Percentiles rank a stretch among this genome's conserved stretches.
phyloP scores from a whole-genome alignment of 2,888 invertebrate genomes.

The Lasioglossum calceatum region DNA sequence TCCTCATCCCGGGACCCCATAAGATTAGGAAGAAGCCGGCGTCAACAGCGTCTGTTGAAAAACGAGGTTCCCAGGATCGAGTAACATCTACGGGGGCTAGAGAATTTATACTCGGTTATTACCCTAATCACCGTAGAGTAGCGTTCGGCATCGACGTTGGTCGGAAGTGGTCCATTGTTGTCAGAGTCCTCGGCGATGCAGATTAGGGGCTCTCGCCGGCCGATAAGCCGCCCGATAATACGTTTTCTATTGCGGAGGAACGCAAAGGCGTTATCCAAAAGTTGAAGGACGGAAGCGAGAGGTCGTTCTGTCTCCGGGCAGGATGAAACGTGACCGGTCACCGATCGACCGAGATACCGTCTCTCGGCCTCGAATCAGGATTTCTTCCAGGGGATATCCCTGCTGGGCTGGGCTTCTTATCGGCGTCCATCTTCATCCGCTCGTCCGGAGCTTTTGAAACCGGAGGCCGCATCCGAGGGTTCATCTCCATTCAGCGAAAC shows the following conservation, averaged over 20 bases:
- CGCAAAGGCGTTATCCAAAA: neutral
- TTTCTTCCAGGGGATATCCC: slow-evolving; percentile 54
- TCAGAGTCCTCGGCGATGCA: slow-evolving; percentile 35
- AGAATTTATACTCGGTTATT: slow-evolving; percentile 41
- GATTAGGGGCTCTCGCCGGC: slow-evolving; percentile 34
- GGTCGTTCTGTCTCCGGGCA: slow-evolving; percentile 39
- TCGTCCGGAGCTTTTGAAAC: slow-evolving; percentile 64
- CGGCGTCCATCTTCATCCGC: slow-evolving; percentile 62
- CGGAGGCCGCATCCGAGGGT: slow-evolving; percentile 56
- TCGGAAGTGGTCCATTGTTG: slow-evolving; percentile 35
- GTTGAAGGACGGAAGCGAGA: neutral
- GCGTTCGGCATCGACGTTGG: neutral
- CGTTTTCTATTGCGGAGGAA: slow-evolving; percentile 53
- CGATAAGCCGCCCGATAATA: slow-evolving; percentile 51
- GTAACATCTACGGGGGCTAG: neutral
- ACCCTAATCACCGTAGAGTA: slow-evolving; percentile 31
- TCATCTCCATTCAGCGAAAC: slow-evolving; percentile 67
- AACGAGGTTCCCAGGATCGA: neutral
- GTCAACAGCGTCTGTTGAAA: neutral
- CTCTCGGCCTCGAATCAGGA: slow-evolving; percentile 63
- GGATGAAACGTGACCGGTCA: slow-evolving; percentile 66
- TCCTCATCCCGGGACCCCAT: neutral
- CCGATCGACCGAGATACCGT: slow-evolving; percentile 68
- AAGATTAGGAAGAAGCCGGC: neutral
- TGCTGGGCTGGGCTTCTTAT: slow-evolving; percentile 52